These are phyloP conservation scores for Heliopora coerulea DNA, from an alignment of 92 coral and sea anemone genomes.

Conservation along the genomic window DNA sequence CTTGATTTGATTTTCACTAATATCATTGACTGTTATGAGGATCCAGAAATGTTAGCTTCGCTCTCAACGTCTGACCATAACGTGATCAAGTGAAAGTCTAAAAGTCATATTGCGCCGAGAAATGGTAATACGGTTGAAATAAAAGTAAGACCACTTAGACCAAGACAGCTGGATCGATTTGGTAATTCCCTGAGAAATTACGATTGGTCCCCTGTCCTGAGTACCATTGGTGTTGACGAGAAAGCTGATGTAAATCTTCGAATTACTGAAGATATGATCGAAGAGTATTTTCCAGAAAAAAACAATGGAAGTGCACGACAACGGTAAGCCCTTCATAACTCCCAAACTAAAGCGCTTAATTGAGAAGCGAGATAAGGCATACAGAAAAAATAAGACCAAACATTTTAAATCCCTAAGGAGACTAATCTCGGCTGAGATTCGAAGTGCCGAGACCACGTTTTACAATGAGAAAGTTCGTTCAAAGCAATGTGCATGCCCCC, in stretches of 20 bases:
- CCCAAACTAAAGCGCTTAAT: neutral
- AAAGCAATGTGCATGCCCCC: neutral
- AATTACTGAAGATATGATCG: neutral
- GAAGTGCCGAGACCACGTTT: neutral
- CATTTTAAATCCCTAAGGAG: too few relatives aligned
- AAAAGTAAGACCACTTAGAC: neutral
- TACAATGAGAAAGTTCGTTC: neutral
- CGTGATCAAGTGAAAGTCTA: neutral
- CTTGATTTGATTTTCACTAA: slow-evolving; percentile 22
- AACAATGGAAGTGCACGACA: too few relatives aligned
- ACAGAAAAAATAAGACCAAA: neutral
- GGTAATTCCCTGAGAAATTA: neutral
- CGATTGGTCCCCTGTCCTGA: neutral
- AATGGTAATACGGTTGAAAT: neutral
- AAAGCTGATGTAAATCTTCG: neutral
- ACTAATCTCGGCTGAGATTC: neutral
- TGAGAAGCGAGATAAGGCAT: neutral
- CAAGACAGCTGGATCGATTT: neutral
- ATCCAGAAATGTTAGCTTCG: slow-evolving; percentile 1
- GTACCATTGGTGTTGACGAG: neutral
- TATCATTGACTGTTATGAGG: neutral
- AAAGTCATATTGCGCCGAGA: neutral
- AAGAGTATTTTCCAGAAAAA: neutral
- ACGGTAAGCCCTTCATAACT: neutral
- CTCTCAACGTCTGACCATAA: neutral